These are phyloP conservation scores for Oreochromis mossambicus DNA, from an alignment of 2,797 vertebrate genomes.

Conservation along the genomic window DNA sequence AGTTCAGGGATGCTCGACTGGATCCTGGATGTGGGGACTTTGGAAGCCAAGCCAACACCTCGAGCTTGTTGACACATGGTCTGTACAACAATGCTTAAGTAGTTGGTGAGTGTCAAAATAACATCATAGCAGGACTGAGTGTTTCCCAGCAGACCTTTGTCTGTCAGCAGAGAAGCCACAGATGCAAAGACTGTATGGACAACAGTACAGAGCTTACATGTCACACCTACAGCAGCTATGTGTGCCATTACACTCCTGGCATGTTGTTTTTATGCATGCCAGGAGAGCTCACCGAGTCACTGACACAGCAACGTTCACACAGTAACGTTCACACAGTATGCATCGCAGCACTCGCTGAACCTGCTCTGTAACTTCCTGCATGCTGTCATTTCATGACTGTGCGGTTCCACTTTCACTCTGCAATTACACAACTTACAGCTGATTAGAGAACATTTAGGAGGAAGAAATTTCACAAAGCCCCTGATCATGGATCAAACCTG, in stretches of 20 bases:
- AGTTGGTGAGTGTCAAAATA: neutral
- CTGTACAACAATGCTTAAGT: neutral
- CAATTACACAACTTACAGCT: neutral
- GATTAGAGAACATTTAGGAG: neutral
- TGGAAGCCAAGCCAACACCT: neutral
- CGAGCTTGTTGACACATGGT: neutral
- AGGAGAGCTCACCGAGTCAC: neutral
- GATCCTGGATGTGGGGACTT: neutral
- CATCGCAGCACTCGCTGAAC: fast-evolving
- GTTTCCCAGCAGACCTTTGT: neutral
- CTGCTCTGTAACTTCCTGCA: neutral
- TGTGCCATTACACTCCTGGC: neutral
- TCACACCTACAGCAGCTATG: neutral
- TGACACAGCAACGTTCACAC: neutral
- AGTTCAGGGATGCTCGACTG: neutral
- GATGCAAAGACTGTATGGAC: neutral
- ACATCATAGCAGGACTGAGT: neutral
- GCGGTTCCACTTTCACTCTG: neutral
- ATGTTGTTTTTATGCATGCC: neutral
- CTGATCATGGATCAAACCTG: neutral
- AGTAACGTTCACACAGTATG: neutral
- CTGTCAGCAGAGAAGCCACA: neutral
- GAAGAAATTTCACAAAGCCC: neutral
- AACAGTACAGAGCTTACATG: fast-evolving
- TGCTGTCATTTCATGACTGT: neutral